Percentiles rank a stretch among this genome's conserved stretches.
These are phyloP conservation scores for Episyrphus balteatus DNA, from an alignment of 1,140 invertebrate genomes.

Conservation along the genomic window DNA sequence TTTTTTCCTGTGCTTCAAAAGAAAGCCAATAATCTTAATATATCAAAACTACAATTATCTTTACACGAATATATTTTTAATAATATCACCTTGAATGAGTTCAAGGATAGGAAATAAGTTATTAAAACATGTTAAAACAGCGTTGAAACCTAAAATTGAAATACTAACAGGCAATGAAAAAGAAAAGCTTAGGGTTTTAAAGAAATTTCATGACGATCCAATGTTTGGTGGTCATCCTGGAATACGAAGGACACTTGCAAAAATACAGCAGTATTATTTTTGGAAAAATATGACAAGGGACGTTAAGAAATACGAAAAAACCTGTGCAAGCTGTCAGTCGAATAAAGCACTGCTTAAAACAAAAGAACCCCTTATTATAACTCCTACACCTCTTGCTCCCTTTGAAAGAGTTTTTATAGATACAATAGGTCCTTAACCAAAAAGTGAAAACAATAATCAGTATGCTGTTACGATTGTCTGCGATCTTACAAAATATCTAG, in stretches of 20 bases:
- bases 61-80: background rate
- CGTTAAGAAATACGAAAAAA: slow-evolving; percentile 4
- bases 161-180: slow-evolving; percentile 2
- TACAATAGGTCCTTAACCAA: background rate
- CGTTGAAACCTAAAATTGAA: slow-evolving; percentile 7
- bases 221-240: slow-evolving; percentile 2
- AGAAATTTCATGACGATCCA: slow-evolving; percentile 6
- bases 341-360: slow-evolving; percentile 5
- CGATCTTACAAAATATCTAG: slow-evolving; percentile 4
- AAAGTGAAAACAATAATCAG: background rate
- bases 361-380: slow-evolving; percentile 3
- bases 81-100: background rate
- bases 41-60: background rate
- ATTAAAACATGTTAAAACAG: slow-evolving; percentile 7
- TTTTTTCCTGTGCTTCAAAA: background rate
- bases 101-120: background rate
- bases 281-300: slow-evolving; percentile 7
- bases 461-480: slow-evolving; percentile 3
- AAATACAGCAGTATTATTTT: slow-evolving; percentile 8
- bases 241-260: slow-evolving; percentile 7
- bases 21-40: slow-evolving; percentile 1
- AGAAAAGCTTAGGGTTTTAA: slow-evolving; percentile 9
- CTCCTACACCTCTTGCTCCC: background rate
- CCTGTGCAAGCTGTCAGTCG: slow-evolving; percentile 9
- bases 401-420: background rate